Evolutionary conservation across 2,113 vertebrate genomes (phyloP), one percentile per base, ranked within the genome.

Genomic region (Mesitornis unicolor): DNA sequence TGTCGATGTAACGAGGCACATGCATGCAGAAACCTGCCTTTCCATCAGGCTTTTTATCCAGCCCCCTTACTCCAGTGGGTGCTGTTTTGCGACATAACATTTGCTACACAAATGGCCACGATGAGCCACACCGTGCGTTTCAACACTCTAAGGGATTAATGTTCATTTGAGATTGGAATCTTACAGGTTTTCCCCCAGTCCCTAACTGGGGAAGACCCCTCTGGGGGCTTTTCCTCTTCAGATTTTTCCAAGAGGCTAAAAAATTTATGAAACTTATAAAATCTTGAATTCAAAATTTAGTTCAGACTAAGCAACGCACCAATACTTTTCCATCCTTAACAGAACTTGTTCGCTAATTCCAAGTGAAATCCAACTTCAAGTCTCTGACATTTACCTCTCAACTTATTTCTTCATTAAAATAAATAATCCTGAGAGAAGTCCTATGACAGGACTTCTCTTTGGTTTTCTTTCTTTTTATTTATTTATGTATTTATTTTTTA

Each of bases 1-100:
- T 73, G 86, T 94, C 96, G 71, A 36, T 79, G 21, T 79, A 84
- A 93, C 24, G 19, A 92, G 86, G 82, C 50, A 69, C 57, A 45
- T 2, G 42, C 88, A 57, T 10, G 87, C 36, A 67, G 56, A 90
- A 94, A 35, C 60, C 83, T 60, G 83, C 83, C 53, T 90, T 70
- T 78, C 87, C 21, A 68, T 56, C 79, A 75, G 68, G 64, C 71
- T 64, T 84, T 90, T 96, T 31, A 94, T 81, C 95, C 65, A 3
- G 24, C 35, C 40, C 73, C 64, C 48, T 35, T 64, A 43, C 53
- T 45, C 40, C 1, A 56, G 56, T 1, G 51, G 18, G 48, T 73
- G 63, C 38, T 51, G 69, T 45, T 78, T 51, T 56, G 86, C 31
- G 8, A 78, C 47, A 29, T 4, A 47, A n/a, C 28, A 43, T 48